A percentile compares a stretch with the other conserved stretches of the same genome.
Conservation (phyloP, 2,797 vertebrate genomes). For the Pangasius macronema region DNA sequence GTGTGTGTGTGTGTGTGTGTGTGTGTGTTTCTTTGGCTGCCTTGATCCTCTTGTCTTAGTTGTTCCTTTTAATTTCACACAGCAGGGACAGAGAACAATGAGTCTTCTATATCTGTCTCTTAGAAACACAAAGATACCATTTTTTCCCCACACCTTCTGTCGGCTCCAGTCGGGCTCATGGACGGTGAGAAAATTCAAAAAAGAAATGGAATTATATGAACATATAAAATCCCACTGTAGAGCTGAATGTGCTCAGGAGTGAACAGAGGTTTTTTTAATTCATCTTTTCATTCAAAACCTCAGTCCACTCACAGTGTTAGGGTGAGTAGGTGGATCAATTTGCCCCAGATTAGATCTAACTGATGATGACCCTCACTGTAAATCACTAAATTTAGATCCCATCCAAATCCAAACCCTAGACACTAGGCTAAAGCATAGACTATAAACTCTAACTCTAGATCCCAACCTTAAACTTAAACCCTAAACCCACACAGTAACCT, state of each 20-base stretch:
- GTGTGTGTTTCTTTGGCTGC: neutral
- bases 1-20: slow-evolving; percentile 18
- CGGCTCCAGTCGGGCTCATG: neutral
- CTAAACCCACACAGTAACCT: neutral
- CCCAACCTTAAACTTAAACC: neutral
- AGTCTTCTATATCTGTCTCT: neutral
- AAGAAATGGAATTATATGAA: neutral
- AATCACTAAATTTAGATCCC: neutral
- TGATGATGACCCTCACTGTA: neutral
- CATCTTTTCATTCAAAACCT: neutral
- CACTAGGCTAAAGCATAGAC: neutral
- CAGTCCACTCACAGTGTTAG: neutral
- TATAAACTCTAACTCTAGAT: neutral
- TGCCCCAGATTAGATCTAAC: neutral
- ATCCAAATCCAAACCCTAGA: neutral
- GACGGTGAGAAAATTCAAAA: neutral
- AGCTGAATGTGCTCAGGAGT: neutral
- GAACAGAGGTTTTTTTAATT: too few relatives aligned
- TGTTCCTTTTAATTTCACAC: neutral
- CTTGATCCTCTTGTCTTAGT: neutral
- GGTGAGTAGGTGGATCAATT: neutral
- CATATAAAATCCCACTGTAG: neutral
- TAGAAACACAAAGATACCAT: neutral
- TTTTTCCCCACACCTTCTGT: neutral
- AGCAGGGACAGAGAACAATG: neutral